These are phyloP conservation scores for Dinocampus coccinellae DNA, from an alignment of 2,888 invertebrate genomes.

Conservation along the genomic window DNA sequence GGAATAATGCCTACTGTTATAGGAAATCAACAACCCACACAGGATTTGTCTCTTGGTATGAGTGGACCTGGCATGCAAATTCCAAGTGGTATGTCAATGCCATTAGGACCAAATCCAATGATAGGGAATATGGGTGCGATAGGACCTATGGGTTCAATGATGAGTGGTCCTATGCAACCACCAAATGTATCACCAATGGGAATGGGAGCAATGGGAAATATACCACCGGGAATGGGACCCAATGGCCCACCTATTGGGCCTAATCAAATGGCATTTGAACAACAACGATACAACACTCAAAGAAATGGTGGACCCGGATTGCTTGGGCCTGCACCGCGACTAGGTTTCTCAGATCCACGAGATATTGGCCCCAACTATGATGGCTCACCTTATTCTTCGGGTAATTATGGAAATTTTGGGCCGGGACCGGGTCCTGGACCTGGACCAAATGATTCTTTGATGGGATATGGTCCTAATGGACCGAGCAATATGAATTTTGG, in stretches of 20 bases:
- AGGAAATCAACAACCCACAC: slow-evolving; percentile 17
- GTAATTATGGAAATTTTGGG: slow-evolving; percentile 46
- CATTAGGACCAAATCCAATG: slow-evolving; percentile 58
- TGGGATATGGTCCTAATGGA: slow-evolving; percentile 52
- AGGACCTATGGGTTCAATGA: slow-evolving; percentile 57
- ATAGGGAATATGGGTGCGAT: slow-evolving; percentile 57
- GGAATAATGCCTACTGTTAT: slow-evolving; percentile 31
- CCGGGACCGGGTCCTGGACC: slow-evolving; percentile 47
- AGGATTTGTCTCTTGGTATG: slow-evolving; percentile 38
- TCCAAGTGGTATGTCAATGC: slow-evolving; percentile 50
- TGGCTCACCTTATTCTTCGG: slow-evolving; percentile 48
- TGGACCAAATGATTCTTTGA: slow-evolving; percentile 51
- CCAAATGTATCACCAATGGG: slow-evolving; percentile 46
- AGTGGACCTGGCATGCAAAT: slow-evolving; percentile 36
- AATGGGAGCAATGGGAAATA: slow-evolving; percentile 67
- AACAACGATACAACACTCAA: slow-evolving; percentile 54
- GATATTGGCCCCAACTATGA: slow-evolving; percentile 57
- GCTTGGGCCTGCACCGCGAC: slow-evolving; percentile 60
- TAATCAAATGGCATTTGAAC: slow-evolving; percentile 60
- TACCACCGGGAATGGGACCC: slow-evolving; percentile 64
- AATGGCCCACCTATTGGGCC: slow-evolving; percentile 55
- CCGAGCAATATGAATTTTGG: slow-evolving; percentile 53
- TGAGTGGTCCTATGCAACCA: slow-evolving; percentile 47
- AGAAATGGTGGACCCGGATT: slow-evolving; percentile 60
- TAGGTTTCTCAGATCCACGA: slow-evolving; percentile 53